A percentile compares a stretch with the other conserved stretches of the same genome.
Evolutionary conservation across 2,797 vertebrate genomes (phyloP).

Genomic region (Pachyuromys duprasi): DNA sequence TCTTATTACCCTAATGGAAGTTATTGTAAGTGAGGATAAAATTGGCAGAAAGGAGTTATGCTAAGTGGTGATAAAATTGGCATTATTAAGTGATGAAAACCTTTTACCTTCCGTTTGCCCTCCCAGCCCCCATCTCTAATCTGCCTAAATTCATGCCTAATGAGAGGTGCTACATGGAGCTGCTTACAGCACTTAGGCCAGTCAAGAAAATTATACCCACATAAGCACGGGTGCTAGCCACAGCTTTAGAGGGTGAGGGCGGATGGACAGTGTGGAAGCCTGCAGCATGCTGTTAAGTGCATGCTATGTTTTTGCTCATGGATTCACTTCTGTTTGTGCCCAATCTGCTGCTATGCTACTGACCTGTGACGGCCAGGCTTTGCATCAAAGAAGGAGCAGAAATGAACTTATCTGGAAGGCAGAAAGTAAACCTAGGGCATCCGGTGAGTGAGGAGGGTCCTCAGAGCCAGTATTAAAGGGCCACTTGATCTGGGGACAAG

Average conservation of each 20-base stretch:
- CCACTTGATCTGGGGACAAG: background rate
- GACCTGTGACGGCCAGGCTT: background rate
- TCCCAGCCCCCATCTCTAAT: background rate
- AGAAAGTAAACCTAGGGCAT: background rate
- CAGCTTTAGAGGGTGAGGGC: background rate
- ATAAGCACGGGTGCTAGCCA: background rate
- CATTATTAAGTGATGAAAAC: conserved; percentile 68
- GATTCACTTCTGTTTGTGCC: conserved; percentile 13
- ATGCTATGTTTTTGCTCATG: background rate
- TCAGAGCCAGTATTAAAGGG: background rate
- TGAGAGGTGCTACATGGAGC: conserved; percentile 2
- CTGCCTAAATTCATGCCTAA: conserved; percentile 57
- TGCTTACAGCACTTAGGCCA: background rate
- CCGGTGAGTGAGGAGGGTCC: background rate
- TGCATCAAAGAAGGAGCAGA: background rate
- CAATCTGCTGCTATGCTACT: background rate
- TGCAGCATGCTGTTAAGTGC: background rate
- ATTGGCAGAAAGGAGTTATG: conserved; percentile 70
- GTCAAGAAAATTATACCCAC: background rate
- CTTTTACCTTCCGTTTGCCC: conserved; percentile 61
- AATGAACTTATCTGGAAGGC: background rate
- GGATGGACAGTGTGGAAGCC: background rate
- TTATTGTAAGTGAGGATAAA: conserved; percentile 78
- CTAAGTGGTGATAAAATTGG: conserved; percentile 70
- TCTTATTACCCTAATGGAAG: conserved; percentile 79